A percentile compares a stretch with the other conserved stretches of the same genome.
phyloP scores from a whole-genome alignment of 2,797 vertebrate species.

The Gallirallus australis region DNA sequence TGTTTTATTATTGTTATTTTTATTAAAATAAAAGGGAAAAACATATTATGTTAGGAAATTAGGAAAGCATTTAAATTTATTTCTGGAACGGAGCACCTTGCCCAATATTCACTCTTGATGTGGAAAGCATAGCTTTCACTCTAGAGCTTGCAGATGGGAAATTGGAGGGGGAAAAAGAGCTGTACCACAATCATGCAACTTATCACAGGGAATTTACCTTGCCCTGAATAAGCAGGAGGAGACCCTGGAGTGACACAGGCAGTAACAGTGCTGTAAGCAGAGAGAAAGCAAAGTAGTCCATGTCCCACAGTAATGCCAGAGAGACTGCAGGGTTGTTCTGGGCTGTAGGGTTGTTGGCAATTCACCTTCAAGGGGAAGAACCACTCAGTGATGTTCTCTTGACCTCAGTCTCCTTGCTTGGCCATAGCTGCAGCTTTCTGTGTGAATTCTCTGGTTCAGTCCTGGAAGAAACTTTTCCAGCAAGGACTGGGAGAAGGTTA shows the following conservation, averaged over 20 bases:
- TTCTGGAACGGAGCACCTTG: conserved; percentile 29
- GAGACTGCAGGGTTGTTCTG: not conserved
- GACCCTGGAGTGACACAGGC: not conserved
- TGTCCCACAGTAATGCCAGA: not conserved
- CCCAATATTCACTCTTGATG: not conserved
- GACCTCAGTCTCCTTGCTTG: fast-evolving
- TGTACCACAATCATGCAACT: no score
- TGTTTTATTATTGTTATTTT: conserved; percentile 47
- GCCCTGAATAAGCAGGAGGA: not conserved
- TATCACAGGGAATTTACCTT: not conserved
- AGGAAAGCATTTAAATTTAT: conserved; percentile 47
- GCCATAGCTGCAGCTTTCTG: not conserved
- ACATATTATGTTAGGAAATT: conserved; percentile 55
- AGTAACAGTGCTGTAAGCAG: not conserved
- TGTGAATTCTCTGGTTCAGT: not conserved
- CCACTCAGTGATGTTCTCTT: not conserved
- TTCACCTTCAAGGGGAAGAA: not conserved
- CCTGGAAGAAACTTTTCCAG: not conserved
- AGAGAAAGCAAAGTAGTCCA: not conserved
- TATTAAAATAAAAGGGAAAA: conserved; percentile 53
- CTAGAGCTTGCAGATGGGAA: not conserved
- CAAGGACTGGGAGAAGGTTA: not conserved
- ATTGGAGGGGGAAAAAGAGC: not conserved
- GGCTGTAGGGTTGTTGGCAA: not conserved
- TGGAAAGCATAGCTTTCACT: not conserved